Evolutionary conservation across 2,113 vertebrate genomes (phyloP).

Genomic region (Passer domesticus): DNA sequence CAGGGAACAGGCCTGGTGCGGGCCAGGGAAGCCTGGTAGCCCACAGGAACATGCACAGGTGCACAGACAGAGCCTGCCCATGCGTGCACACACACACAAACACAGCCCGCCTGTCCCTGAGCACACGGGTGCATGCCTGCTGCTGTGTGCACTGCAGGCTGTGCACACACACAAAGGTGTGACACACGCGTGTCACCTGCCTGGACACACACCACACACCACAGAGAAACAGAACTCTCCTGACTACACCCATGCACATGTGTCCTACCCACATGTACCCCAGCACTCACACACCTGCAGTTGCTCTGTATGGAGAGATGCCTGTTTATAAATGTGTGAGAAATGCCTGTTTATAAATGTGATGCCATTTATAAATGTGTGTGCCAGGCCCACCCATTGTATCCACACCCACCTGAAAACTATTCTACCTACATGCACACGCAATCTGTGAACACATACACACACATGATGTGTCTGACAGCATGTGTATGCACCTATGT

Average conservation of each 20-base stretch:
- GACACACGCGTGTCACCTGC: not conserved
- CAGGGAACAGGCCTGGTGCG: not conserved
- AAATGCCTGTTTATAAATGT: not conserved
- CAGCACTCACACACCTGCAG: accelerated
- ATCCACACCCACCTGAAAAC: not conserved
- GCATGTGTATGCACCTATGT: accelerated
- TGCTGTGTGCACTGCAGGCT: not conserved
- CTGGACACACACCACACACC: not conserved
- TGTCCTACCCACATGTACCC: accelerated
- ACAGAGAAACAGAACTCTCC: too few species aligned
- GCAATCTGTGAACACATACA: not conserved
- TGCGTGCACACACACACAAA: accelerated
- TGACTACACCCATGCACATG: accelerated
- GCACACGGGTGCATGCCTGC: too few species aligned
- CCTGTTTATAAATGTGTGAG: accelerated
- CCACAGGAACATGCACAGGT: accelerated
- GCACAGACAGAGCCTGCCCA: not conserved
- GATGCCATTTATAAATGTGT: accelerated
- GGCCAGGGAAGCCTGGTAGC: not conserved
- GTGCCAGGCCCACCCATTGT: not conserved
- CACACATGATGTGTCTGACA: accelerated
- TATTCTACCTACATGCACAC: accelerated
- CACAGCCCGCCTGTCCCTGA: not conserved
- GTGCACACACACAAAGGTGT: not conserved
- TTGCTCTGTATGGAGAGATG: accelerated